These are phyloP conservation scores for Microhierax caerulescens DNA, from an alignment of 2,797 vertebrate species.

Conservation along the genomic window DNA sequence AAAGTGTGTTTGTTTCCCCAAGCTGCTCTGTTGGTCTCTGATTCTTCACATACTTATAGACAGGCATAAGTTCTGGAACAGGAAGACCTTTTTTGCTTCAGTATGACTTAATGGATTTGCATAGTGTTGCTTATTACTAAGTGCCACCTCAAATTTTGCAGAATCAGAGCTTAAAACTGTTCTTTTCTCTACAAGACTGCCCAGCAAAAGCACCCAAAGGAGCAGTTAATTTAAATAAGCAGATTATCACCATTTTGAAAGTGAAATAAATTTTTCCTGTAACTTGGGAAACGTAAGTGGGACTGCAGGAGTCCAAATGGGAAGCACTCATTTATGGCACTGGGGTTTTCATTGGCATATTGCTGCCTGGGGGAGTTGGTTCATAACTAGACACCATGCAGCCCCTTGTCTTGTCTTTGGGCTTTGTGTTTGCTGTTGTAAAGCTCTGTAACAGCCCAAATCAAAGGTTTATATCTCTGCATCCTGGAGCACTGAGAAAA, in stretches of 20 bases:
- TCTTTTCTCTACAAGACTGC: neutral
- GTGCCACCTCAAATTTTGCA: neutral
- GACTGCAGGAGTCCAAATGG: neutral
- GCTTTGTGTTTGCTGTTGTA: neutral
- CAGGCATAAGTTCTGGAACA: neutral
- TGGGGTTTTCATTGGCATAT: neutral
- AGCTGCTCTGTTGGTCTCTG: neutral
- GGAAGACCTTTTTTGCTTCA: neutral
- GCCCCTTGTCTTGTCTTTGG: neutral
- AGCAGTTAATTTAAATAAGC: neutral
- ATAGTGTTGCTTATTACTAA: neutral
- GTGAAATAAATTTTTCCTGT: neutral
- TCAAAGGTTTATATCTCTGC: neutral
- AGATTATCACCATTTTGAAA: neutral
- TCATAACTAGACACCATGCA: neutral
- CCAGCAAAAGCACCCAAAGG: neutral
- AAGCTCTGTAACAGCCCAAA: neutral
- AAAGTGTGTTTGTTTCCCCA: conserved; percentile 13
- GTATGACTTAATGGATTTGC: neutral
- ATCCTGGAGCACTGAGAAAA: neutral
- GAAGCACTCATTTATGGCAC: neutral
- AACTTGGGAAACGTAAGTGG: neutral
- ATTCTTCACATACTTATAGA: neutral
- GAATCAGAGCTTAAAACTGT: neutral
- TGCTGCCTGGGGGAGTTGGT: neutral